These are phyloP conservation scores for Amphiura filiformis DNA, from an alignment of 35 echinoderm and acorn worm species.

Conservation along the genomic window DNA sequence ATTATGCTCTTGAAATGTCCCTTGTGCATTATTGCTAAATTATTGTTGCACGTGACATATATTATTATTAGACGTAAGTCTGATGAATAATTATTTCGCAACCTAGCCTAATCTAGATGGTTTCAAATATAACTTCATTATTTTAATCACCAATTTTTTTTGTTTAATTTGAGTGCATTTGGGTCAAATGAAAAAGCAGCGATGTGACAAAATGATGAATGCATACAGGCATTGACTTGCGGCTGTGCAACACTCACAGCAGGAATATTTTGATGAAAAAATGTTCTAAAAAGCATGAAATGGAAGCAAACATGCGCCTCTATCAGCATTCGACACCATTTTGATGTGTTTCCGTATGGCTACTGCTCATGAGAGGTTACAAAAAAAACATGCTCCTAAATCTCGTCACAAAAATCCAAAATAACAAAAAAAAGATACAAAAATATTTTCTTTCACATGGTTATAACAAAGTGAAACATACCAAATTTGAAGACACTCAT, in stretches of 20 bases:
- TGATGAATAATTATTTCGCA: no score
- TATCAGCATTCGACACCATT: not conserved
- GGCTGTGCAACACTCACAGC: not conserved
- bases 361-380: not conserved
- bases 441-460: not conserved
- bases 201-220: not conserved
- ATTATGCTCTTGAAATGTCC: no score
- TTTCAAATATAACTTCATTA: no score
- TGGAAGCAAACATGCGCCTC: slow-evolving; percentile 9
- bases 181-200: not conserved
- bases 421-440: not conserved
- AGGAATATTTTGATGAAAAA: not conserved
- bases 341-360: not conserved
- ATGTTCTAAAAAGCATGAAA: slow-evolving; percentile 5
- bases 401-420: not conserved
- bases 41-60: no score
- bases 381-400: not conserved
- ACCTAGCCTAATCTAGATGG: no score
- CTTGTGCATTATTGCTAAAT: no score
- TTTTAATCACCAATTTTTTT: no score
- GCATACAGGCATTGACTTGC: not conserved
- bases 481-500: slow-evolving; percentile 99
- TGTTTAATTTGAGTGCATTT: no score
- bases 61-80: no score
- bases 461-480: slow-evolving; percentile 24